Percentiles rank a stretch among this genome's conserved stretches.
Evolutionary conservation across 2,797 vertebrate species (phyloP).

Genomic region (Chaunax sp.): DNA sequence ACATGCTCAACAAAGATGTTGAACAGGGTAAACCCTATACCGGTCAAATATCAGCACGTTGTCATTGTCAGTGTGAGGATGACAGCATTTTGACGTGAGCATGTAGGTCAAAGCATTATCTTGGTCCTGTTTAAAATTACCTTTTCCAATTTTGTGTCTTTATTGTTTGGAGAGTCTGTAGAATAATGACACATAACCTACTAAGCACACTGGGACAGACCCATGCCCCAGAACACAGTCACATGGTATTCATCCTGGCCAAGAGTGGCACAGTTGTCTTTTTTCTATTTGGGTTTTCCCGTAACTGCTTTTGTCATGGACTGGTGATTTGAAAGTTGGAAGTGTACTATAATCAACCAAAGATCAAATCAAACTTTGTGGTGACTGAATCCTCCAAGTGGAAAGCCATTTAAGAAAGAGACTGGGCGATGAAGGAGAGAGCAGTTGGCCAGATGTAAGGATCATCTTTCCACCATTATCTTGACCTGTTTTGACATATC

Average conservation of each 20-base stretch:
- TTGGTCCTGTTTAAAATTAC: not conserved
- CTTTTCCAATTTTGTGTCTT: not conserved
- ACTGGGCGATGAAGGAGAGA: constrained; percentile 34
- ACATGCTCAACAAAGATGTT: too few species aligned
- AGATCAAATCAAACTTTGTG: constrained; percentile 29
- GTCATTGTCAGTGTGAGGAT: not conserved
- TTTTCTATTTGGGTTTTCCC: not conserved
- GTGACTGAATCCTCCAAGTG: constrained; percentile 29
- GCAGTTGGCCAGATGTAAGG: constrained; percentile 51
- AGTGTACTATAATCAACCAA: constrained; percentile 35
- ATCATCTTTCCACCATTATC: constrained; percentile 70
- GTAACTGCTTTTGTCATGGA: too few species aligned
- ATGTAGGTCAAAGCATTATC: not conserved
- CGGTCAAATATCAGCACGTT: not conserved
- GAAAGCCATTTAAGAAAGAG: constrained; percentile 8
- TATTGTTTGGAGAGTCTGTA: not conserved
- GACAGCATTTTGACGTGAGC: not conserved
- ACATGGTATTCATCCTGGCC: not conserved
- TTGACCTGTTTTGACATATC: constrained; percentile 75
- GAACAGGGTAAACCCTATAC: not conserved
- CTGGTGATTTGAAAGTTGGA: constrained; percentile 4
- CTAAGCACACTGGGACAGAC: constrained; percentile 1
- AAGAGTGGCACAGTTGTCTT: not conserved
- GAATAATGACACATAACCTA: constrained; percentile 15
- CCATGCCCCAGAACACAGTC: not conserved